phyloP scores from a whole-genome alignment of 2,888 invertebrate species.

The Coelopa pilipes region DNA sequence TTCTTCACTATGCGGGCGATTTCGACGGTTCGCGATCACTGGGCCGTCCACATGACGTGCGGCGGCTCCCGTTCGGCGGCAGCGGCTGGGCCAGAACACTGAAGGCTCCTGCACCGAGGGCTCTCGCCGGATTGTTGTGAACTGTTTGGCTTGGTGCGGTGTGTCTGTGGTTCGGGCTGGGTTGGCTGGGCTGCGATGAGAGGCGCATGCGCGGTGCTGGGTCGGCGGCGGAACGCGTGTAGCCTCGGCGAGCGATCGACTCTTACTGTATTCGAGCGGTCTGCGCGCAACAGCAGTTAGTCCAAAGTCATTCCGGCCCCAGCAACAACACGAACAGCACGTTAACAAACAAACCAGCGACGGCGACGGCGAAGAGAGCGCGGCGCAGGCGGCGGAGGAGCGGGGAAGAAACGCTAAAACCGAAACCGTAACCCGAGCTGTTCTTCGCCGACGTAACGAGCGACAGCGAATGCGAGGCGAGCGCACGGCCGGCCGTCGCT shows the following conservation, averaged over 20 bases:
- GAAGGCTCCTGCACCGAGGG: too few relatives aligned
- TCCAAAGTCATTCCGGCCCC: slow-evolving; percentile 53
- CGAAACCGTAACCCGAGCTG: slow-evolving; percentile 38
- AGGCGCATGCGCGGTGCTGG: slow-evolving; percentile 40
- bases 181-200: slow-evolving; percentile 40
- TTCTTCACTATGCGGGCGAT: slow-evolving; percentile 40
- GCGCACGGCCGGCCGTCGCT: slow-evolving; percentile 12
- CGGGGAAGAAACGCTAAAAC: slow-evolving; percentile 57
- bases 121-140: too few relatives aligned
- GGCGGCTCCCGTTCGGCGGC: slow-evolving; percentile 33
- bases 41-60: slow-evolving; percentile 10
- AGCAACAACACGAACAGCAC: slow-evolving; percentile 40
- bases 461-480: slow-evolving; percentile 38
- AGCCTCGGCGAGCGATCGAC: slow-evolving; percentile 66
- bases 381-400: neutral
- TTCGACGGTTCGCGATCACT: slow-evolving; percentile 34
- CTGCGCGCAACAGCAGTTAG: slow-evolving; percentile 62
- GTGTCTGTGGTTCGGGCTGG: slow-evolving; percentile 32
- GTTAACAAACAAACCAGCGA: slow-evolving; percentile 52
- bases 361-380: slow-evolving; percentile 10
- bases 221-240: slow-evolving; percentile 64
- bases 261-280: slow-evolving; percentile 67
- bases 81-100: slow-evolving; percentile 12
- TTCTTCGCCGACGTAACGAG: slow-evolving; percentile 44
- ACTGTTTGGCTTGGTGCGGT: neutral